These are phyloP conservation scores for Leucopsar rothschildi DNA, from an alignment of 2,113 vertebrate species.

Conservation along the genomic window DNA sequence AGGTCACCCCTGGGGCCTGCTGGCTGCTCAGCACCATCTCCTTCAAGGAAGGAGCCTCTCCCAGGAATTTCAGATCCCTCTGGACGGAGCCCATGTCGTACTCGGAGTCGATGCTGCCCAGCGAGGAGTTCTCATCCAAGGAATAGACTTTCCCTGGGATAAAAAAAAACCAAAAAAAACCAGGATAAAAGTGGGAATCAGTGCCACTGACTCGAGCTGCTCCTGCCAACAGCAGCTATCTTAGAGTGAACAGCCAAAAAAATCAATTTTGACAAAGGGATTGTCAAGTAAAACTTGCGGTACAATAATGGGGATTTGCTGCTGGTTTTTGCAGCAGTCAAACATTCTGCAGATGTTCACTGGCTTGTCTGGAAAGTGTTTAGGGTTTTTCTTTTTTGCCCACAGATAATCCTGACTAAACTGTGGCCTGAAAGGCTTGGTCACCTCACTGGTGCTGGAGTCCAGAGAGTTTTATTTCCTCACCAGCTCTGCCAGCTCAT, in stretches of 20 bases:
- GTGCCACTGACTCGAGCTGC: neutral
- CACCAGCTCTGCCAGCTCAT: neutral
- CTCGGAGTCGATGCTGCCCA: conserved; percentile 89
- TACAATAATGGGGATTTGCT: neutral
- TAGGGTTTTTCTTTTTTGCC: fast-evolving
- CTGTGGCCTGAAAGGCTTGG: neutral
- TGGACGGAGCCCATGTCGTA: conserved; percentile 89
- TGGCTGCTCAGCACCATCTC: conserved; percentile 80
- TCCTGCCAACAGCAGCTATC: neutral
- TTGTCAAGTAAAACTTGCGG: neutral
- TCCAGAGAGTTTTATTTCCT: neutral
- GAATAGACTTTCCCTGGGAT: conserved; percentile 85
- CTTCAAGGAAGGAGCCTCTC: conserved; percentile 81
- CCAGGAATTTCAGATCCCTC: conserved; percentile 85
- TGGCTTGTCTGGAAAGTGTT: neutral
- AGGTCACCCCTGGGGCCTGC: conserved; percentile 66
- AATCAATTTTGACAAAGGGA: neutral
- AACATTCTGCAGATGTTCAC: neutral
- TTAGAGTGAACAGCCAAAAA: neutral
- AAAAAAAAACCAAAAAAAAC: neutral
- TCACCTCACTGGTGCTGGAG: neutral
- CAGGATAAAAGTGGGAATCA: neutral
- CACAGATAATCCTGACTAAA: neutral
- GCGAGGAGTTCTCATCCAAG: conserved; percentile 85
- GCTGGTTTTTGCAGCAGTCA: neutral